A percentile compares a stretch with the other conserved stretches of the same genome.
These are phyloP conservation scores for Gulo gulo DNA, from an alignment of 2,113 vertebrate genomes.

Conservation along the genomic window DNA sequence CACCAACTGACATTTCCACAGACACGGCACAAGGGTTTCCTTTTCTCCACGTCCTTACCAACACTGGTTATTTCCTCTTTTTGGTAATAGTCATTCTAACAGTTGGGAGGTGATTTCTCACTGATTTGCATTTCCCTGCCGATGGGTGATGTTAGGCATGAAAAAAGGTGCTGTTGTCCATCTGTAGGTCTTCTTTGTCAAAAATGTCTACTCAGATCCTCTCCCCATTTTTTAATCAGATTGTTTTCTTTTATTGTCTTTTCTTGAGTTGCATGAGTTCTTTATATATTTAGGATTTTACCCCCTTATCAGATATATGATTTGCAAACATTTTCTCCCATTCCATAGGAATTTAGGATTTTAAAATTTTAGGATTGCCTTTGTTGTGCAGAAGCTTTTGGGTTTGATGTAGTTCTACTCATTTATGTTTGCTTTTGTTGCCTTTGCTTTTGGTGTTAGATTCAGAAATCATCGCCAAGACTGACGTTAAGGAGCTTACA, in stretches of 20 bases:
- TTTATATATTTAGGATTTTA: background rate
- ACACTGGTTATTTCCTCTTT: background rate
- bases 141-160: background rate
- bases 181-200: background rate
- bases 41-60: background rate
- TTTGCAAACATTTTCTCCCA: background rate
- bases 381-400: background rate
- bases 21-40: background rate
- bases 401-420: background rate
- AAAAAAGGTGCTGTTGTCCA: background rate
- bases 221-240: background rate
- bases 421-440: background rate
- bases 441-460: background rate
- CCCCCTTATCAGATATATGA: background rate
- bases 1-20: background rate
- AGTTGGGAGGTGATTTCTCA: background rate
- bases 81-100: background rate
- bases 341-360: background rate
- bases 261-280: background rate
- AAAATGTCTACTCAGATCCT: background rate
- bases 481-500: background rate
- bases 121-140: background rate
- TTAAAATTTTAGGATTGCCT: background rate
- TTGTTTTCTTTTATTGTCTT: background rate
- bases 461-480: background rate